These are phyloP conservation scores for Canis aureus DNA, from an alignment of 2,113 vertebrate genomes.

Conservation along the genomic window DNA sequence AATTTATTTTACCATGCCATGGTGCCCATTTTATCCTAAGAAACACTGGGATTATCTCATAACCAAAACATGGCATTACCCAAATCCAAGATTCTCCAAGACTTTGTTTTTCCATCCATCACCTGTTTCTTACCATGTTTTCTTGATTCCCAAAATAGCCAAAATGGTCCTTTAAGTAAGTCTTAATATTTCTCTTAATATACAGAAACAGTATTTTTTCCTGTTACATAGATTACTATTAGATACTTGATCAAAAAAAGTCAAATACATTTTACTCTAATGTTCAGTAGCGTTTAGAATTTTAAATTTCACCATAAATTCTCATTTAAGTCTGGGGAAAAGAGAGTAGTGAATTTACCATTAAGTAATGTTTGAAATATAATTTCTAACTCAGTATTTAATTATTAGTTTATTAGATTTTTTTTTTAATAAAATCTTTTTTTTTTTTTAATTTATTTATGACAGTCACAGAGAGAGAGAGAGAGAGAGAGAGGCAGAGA, in stretches of 20 bases:
- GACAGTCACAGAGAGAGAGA: too few relatives aligned
- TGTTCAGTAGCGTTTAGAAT: neutral
- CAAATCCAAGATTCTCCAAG: neutral
- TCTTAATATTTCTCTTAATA: neutral
- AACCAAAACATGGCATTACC: neutral
- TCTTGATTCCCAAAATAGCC: neutral
- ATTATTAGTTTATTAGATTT: neutral
- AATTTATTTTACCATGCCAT: neutral
- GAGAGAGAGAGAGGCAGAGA: too few relatives aligned
- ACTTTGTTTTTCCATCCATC: neutral
- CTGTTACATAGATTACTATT: neutral
- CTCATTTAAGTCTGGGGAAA: neutral
- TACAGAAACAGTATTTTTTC: neutral
- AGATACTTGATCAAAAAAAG: neutral
- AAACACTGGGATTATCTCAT: neutral
- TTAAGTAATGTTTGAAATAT: neutral
- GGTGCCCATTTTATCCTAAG: slow-evolving; percentile 1
- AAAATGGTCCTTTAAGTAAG: neutral
- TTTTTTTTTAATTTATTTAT: too few relatives aligned
- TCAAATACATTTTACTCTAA: neutral
- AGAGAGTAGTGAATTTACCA: neutral
- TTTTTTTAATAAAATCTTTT: too few relatives aligned
- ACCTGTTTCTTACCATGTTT: neutral
- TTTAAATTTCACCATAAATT: slow-evolving; percentile 37
- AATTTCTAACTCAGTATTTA: neutral